Base-by-base conservation (phyloP, 64 coral and sea anemone species). In the Pachyseris speciosa region DNA sequence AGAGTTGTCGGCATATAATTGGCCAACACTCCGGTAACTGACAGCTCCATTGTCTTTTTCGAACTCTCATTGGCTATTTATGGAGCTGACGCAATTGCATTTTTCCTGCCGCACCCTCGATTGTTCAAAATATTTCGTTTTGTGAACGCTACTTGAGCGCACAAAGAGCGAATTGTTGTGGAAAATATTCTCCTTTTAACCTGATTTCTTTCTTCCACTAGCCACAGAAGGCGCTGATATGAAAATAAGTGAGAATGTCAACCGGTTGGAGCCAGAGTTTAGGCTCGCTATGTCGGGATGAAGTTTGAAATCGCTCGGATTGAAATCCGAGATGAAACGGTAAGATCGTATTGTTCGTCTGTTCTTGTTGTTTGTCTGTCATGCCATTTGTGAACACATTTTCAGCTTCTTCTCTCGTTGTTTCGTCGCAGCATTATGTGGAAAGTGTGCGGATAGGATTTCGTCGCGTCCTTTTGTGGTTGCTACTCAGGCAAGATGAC, bases 261-360 rank as follows among this genome's bases (percentile, higher is more conserved):
- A 78, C 29, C 75, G 75, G 25, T 17, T 36, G 47, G 43, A 58
- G 52, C 30, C 51, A n/a, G 50, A 58, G 30, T 81, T 61, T 38
- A 19, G 20, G 52, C 33, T 37, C 30, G 16, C 9, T 61, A 81
- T 60, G 17, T 10, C n/a, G 52, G 20, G 47, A 5, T 26, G 63
- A 81, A 22, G 52, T 24, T 15, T 81, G 8, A 55, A 16, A 61
- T 81, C 36, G 22, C 20, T 55, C 36, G 52, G 31, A 58, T 58
- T 79, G 47, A 79, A 79, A 53, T 79, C 28, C 75, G 75, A 53
- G 50, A 59, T 37, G 48, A 53, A 79, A 79, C 75, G 75, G 75
- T 79, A 79, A 79, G 75, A 34, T 78, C 33, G 6, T 57, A 51
- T 58, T 57, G 30, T 57, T 36, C 48, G 28, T 79, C 28, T 30